Conservation (phyloP, 2,113 vertebrate genomes). For the Vombatus ursinus region DNA sequence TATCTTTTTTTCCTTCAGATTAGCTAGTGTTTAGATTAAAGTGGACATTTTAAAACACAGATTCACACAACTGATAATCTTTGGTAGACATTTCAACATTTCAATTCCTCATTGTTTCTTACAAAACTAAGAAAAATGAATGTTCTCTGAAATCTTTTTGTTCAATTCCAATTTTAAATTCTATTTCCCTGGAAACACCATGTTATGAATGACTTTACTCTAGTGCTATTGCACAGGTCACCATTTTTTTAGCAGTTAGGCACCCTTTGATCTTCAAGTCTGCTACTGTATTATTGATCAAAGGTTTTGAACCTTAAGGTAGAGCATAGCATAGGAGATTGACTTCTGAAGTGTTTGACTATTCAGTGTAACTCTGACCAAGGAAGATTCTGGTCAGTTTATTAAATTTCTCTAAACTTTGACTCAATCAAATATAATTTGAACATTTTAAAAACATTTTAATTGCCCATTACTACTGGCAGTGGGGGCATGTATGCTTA, state of each 20-base stretch:
- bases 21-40: constrained; percentile 8
- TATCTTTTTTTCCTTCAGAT: neutral
- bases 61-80: neutral
- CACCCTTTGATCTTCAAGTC: constrained; percentile 76
- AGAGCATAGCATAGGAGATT: constrained; percentile 54
- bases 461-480: constrained; percentile 15
- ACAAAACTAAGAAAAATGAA: constrained; percentile 13
- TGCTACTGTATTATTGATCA: constrained; percentile 80
- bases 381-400: constrained; percentile 69
- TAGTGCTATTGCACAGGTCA: constrained; percentile 1
- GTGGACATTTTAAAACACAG: neutral
- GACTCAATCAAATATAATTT: constrained; percentile 40
- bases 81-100: neutral
- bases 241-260: constrained; percentile 54
- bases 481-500: neutral
- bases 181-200: constrained; percentile 32
- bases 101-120: constrained; percentile 24
- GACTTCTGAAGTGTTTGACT: constrained; percentile 68
- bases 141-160: neutral
- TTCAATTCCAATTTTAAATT: neutral
- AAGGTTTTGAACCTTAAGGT: constrained; percentile 66
- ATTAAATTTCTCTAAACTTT: constrained; percentile 48
- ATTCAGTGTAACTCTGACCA: constrained; percentile 58
- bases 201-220: constrained; percentile 31
- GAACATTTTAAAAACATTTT: constrained; percentile 21